A percentile compares a stretch with the other conserved stretches of the same genome.
Conservation (phyloP, 2,113 vertebrate genomes). For the Datnioides undecimradiatus region DNA sequence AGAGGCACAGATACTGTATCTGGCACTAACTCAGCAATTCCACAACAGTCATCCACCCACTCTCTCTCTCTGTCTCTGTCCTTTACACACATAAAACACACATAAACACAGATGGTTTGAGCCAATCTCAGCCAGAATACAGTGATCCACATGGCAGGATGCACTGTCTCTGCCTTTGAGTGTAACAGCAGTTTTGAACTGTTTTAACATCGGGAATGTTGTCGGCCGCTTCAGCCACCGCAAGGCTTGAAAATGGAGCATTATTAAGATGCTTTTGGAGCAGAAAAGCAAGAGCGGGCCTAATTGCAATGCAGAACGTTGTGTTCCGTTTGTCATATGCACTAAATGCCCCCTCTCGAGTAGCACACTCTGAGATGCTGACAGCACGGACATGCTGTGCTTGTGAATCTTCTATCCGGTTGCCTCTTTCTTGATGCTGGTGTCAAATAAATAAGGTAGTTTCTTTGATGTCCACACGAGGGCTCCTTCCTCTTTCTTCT, state of each 20-base stretch:
- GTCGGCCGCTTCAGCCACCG: background rate
- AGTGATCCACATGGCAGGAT: too few relatives aligned
- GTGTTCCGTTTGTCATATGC: constrained; percentile 39
- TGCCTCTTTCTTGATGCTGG: constrained; percentile 26
- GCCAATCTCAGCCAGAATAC: constrained; percentile 20
- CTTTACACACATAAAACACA: constrained; percentile 11
- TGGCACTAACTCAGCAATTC: constrained; percentile 67
- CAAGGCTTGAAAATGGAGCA: background rate
- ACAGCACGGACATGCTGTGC: constrained; percentile 37
- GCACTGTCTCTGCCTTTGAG: constrained; percentile 3
- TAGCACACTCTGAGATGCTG: constrained; percentile 30
- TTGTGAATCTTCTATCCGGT: constrained; percentile 38
- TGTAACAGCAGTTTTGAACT: constrained; percentile 3
- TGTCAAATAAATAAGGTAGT: constrained; percentile 50
- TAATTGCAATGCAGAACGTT: constrained; percentile 26
- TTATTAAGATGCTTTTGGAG: constrained; percentile 19
- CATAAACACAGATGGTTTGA: constrained; percentile 38
- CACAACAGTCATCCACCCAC: constrained; percentile 61
- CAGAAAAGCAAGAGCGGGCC: background rate
- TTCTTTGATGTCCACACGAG: constrained; percentile 66
- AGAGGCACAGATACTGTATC: constrained; percentile 46
- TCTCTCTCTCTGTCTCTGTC: constrained; percentile 5
- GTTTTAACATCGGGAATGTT: constrained; percentile 15
- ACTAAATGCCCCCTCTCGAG: constrained; percentile 21
- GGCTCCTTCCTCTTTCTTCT: constrained; percentile 61